These are phyloP conservation scores for Celastrina argiolus DNA, from an alignment of 2,888 invertebrate species.

Conservation along the genomic window DNA sequence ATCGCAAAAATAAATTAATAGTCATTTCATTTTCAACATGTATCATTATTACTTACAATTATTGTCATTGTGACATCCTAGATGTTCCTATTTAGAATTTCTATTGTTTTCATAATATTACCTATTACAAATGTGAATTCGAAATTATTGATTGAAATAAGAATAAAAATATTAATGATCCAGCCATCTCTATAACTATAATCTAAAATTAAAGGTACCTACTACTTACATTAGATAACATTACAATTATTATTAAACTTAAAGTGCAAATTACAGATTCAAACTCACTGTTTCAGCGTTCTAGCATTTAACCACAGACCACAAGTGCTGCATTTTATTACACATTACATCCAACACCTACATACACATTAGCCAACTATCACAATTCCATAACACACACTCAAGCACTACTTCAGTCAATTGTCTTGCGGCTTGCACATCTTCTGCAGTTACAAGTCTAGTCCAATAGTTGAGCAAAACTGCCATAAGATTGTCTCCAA, in stretches of 20 bases:
- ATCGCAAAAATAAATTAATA: constrained; percentile 23
- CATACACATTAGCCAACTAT: not conserved
- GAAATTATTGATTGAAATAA: not conserved
- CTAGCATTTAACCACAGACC: not conserved
- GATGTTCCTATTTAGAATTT: too few relatives aligned
- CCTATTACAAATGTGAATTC: not conserved
- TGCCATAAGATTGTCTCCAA: not conserved
- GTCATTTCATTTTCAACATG: constrained; percentile 3
- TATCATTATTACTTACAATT: not conserved
- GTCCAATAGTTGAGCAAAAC: not conserved
- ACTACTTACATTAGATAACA: too few relatives aligned
- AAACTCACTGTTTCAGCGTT: not conserved
- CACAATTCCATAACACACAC: not conserved
- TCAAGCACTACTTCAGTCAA: not conserved
- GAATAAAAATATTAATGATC: not conserved
- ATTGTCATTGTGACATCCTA: not conserved
- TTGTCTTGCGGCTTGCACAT: not conserved
- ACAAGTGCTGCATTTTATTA: not conserved
- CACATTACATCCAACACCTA: not conserved
- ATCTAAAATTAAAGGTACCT: too few relatives aligned
- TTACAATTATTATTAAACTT: too few relatives aligned
- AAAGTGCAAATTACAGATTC: not conserved
- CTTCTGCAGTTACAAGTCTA: not conserved
- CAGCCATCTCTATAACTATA: not conserved
- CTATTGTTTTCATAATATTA: too few relatives aligned